Base-by-base conservation (phyloP, 2,888 invertebrate genomes). In the Chloroclysta siterata region DNA sequence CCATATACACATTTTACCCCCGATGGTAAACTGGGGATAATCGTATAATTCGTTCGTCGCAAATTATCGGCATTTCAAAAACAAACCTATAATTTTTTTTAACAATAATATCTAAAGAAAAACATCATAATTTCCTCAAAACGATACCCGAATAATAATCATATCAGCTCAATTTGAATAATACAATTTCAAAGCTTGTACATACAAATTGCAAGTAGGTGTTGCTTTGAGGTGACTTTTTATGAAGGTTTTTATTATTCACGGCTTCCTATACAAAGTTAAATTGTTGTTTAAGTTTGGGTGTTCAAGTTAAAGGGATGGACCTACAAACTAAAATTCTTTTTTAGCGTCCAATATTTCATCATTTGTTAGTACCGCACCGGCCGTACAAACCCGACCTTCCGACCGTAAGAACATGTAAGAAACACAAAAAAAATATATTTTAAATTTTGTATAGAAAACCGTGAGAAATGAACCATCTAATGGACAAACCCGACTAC, bases 61-160 rank as follows among this genome's bases (percentile, higher is more conserved):
- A 17, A 46, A 46, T 39, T 1, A 11, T 55, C 55, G 55, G 17
- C 8, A 46, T 46, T 46, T 46, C 46, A 46, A 46, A 17, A 15
- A 44, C 14, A 8, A 15, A 14, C 15, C 22, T 44, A 39, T 10
- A 36, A 8, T 1, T 39, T 11, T 3, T 11, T 39, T 7, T 39
- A 39, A 39, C 22, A 22, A 22, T 22, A 22, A 22, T 22, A 5
- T 15, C 0, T 15, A 44, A 42, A 42, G 15, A 42, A 0, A 22
- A 53, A 14, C 8, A 15, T 1, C 6, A 44, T 8, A 5, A 52
- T 33, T 55, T 36, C 4, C n/a, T 41, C 47, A 28, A 48, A 58
- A 58, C 51, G 44, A 51, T 58, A 58, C 51, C 44, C 42, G n/a
- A n/a, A n/a, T n/a, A n/a, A n/a, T n/a, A n/a, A n/a, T 36, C 15